Evolutionary conservation across 1,140 invertebrate species (phyloP).

Genomic region (Bombus picipes): DNA sequence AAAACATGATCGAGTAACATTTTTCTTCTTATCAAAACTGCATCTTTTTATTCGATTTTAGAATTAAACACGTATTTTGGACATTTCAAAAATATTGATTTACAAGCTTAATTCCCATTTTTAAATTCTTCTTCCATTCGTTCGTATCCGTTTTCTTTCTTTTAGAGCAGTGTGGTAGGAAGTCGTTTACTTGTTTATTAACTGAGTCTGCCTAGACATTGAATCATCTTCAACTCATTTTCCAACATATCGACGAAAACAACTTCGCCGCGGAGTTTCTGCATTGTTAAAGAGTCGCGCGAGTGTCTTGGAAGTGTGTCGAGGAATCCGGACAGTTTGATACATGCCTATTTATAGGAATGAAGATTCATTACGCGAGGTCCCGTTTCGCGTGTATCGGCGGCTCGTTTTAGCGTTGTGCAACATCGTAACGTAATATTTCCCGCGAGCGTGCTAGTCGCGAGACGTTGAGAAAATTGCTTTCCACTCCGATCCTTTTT

Average conservation of each 20-base stretch:
- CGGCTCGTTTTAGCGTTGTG: conserved; percentile 36
- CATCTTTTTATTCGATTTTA: no score
- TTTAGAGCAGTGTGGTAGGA: neutral
- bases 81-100: no score
- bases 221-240: neutral
- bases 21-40: no score
- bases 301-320: conserved; percentile 30
- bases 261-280: neutral
- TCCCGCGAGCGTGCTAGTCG: neutral
- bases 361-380: conserved; percentile 52
- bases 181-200: neutral
- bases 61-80: no score
- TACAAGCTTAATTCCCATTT: neutral
- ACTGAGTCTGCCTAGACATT: neutral
- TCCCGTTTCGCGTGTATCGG: conserved; percentile 43
- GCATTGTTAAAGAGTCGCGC: neutral
- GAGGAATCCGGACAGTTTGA: conserved; percentile 38
- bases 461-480: conserved; percentile 9
- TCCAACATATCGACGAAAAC: neutral
- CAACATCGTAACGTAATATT: conserved; percentile 25
- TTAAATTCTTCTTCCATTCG: neutral
- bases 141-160: neutral
- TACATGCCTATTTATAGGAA: conserved; percentile 56
- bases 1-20: no score
- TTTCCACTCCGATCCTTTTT: neutral